Evolutionary conservation across 1,140 invertebrate genomes (phyloP), one percentile per base, ranked within the genome.

Genomic region (Listronotus bonariensis): DNA sequence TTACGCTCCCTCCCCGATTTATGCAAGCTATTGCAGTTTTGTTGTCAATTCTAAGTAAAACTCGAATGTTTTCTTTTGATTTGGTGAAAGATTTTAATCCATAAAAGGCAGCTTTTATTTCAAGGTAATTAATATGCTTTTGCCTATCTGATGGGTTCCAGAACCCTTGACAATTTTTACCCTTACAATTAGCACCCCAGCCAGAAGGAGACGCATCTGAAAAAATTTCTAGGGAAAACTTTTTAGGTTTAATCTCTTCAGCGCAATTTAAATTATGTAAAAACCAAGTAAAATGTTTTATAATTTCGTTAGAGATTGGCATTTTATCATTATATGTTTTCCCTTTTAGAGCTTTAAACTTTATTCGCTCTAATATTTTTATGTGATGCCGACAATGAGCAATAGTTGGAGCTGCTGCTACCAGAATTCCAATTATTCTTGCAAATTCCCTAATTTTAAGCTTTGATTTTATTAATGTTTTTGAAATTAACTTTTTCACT

Each of bases 51-150:
- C 20, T 26, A 26, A 26, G 20, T 26, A 26, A 26, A 26, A 63
- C 18, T 41, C 45, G 43, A 4, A 43, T 41, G 41, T 63, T 55
- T 36, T 53, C 26, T 26, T 42, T 53, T 49, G 43, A 7, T 34
- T 63, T 57, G 2, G 62, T 51, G 49, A 65, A 41, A 12, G 46
- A 65, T 57, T 65, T 56, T 48, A 65, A 36, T 6, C 40, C 62
- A 48, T 46, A 63, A 43, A 63, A 42, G n/a, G 54, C 43, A 10
- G 54, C 62, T 65, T 46, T 9, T 46, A 65, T 34, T 65, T 65
- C 62, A 12, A 65, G 36, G 40, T 48, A 57, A 48, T 58, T 65
- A 40, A 49, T 65, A 49, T 65, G 62, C 14, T 48, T 10, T n/a
- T 46, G 48, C 17, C 42, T 59, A 14, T 26, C 5, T 26, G 20